Conservation (phyloP, 2,888 invertebrate species). For the Philopedon plagiatum region DNA sequence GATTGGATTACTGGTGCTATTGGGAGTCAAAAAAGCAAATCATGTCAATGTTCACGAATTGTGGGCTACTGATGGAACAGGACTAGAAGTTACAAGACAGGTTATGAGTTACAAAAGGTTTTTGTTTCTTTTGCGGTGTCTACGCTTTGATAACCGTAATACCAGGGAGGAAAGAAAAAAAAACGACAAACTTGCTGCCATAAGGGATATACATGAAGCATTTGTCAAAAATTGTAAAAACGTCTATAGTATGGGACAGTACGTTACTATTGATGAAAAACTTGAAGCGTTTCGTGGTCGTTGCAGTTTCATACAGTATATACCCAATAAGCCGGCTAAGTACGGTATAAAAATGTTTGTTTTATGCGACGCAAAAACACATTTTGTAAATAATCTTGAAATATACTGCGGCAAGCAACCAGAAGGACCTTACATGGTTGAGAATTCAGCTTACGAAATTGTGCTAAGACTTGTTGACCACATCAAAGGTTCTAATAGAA, state of each 20-base stretch:
- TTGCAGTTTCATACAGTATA: constrained; percentile 51
- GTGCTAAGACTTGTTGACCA: constrained; percentile 7
- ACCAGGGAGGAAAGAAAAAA: too few species aligned
- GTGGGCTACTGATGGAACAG: too few species aligned
- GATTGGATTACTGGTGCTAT: too few species aligned
- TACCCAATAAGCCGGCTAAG: constrained; percentile 55
- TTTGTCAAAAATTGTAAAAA: constrained; percentile 33
- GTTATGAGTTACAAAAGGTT: too few species aligned
- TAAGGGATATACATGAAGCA: too few species aligned
- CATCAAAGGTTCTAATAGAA: constrained; percentile 36
- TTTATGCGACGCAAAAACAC: constrained; percentile 53
- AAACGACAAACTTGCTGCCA: too few species aligned
- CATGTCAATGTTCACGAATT: too few species aligned
- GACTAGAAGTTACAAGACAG: too few species aligned
- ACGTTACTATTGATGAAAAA: constrained; percentile 42
- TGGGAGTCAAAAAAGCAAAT: too few species aligned
- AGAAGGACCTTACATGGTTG: constrained; percentile 37
- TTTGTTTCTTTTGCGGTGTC: too few species aligned
- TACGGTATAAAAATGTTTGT: constrained; percentile 55
- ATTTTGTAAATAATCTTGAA: constrained; percentile 55
- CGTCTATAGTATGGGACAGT: constrained; percentile 21
- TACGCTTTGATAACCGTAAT: too few species aligned
- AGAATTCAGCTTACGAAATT: constrained; percentile 37
- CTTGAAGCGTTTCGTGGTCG: too few species aligned
- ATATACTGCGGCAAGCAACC: constrained; percentile 54